Percentiles rank a stretch among this genome's conserved stretches.
Conservation (phyloP, 2,113 vertebrate genomes). For the sheep (Ovis aries) region DNA sequence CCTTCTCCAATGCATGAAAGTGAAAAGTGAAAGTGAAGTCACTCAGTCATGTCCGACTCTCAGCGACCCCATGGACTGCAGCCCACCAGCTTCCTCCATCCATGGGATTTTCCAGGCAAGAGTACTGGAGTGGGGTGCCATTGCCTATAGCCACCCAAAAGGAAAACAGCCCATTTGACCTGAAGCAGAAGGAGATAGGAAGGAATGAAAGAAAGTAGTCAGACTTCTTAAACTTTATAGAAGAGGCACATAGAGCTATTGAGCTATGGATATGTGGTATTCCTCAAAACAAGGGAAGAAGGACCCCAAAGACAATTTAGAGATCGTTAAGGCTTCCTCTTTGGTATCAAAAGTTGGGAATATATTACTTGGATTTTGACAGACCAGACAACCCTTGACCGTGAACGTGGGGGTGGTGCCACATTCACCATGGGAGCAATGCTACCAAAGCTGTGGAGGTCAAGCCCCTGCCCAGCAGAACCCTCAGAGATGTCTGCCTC, state of each 20-base stretch:
- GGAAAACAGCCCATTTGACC: background rate
- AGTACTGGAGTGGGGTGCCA: too few species aligned
- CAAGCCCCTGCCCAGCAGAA: background rate
- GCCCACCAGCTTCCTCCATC: too few species aligned
- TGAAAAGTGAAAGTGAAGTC: too few species aligned
- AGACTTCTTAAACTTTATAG: background rate
- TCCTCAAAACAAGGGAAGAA: background rate
- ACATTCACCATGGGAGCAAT: background rate
- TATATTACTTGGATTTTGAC: background rate
- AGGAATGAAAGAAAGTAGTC: background rate
- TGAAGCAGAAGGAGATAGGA: background rate
- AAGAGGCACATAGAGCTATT: background rate
- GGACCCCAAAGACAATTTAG: background rate
- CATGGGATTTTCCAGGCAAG: too few species aligned
- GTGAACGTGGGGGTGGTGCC: background rate
- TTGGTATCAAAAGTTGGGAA: background rate
- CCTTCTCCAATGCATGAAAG: too few species aligned
- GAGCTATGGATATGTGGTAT: background rate
- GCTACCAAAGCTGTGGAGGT: background rate
- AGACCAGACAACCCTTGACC: background rate
- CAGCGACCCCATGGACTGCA: too few species aligned
- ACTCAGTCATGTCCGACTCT: accelerated
- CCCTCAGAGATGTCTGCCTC: background rate
- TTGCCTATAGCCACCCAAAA: background rate
- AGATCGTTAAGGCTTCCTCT: background rate